These are phyloP conservation scores for Eupithecia vulgata DNA, from an alignment of 2,888 invertebrate species.

Conservation along the genomic window DNA sequence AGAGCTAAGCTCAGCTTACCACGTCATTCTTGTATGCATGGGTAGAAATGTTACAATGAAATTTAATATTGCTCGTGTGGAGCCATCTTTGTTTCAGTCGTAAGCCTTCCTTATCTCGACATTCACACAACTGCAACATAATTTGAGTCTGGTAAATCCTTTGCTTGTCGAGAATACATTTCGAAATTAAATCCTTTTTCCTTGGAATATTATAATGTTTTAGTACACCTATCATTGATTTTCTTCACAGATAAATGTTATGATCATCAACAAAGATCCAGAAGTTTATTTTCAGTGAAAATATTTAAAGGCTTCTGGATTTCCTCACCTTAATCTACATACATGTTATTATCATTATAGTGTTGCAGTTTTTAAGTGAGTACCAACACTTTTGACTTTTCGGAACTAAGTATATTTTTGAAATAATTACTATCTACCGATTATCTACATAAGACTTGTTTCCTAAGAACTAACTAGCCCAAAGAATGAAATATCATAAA, in stretches of 20 bases:
- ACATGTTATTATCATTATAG: background rate
- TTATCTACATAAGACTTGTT: background rate
- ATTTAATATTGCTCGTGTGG: constrained; percentile 44
- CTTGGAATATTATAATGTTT: background rate
- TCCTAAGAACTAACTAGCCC: background rate
- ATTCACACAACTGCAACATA: constrained; percentile 10
- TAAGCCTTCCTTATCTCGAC: constrained; percentile 22
- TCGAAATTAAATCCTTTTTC: background rate
- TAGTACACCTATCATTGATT: background rate
- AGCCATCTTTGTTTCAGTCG: constrained; percentile 36
- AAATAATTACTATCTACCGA: background rate
- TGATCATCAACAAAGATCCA: background rate
- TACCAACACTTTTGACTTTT: background rate
- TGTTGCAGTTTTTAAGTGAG: background rate
- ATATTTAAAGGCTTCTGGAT: background rate
- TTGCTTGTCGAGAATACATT: background rate
- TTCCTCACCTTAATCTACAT: background rate
- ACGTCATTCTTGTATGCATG: constrained; percentile 43
- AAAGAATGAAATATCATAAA: background rate
- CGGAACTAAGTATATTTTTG: background rate
- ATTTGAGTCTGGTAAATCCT: constrained; percentile 1
- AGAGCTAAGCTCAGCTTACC: constrained; percentile 44
- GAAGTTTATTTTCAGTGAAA: background rate
- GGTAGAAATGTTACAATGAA: constrained; percentile 46
- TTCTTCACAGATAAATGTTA: background rate